phyloP scores from a whole-genome alignment of 2,888 invertebrate species.

The Apamea epomidion region DNA sequence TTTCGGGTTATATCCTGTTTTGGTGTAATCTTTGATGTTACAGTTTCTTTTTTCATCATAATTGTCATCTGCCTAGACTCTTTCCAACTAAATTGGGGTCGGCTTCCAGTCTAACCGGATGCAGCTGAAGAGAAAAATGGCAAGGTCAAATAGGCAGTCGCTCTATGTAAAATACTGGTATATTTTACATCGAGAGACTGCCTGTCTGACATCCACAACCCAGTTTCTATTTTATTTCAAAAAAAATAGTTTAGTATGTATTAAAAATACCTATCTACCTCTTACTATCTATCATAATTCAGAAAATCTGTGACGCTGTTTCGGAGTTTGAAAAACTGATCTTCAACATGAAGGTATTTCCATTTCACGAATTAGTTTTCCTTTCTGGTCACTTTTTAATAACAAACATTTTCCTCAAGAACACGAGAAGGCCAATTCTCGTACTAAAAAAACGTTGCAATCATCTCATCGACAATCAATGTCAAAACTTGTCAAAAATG shows the following conservation, averaged over 20 bases:
- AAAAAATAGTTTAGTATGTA: background rate
- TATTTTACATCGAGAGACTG: background rate
- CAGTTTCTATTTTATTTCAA: background rate
- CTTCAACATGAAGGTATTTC: background rate
- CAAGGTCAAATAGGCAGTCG: background rate
- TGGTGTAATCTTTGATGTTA: constrained; percentile 14
- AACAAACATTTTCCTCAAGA: background rate
- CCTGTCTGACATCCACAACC: background rate
- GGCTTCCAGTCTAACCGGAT: background rate
- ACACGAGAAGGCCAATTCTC: background rate
- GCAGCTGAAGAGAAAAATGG: background rate
- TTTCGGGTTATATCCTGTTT: constrained; percentile 26
- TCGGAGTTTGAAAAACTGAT: background rate
- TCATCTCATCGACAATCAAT: background rate
- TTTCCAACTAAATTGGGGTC: background rate
- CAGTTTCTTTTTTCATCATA: background rate
- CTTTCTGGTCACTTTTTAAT: background rate
- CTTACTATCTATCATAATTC: background rate
- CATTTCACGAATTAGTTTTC: background rate
- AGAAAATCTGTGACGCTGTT: background rate
- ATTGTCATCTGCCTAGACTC: background rate
- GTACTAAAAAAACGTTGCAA: background rate
- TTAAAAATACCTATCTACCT: no score
- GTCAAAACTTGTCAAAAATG: background rate
- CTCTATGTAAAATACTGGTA: no score